Evolutionary conservation across 2,888 invertebrate species (phyloP).

Genomic region (Drosophila fungiperda): DNA sequence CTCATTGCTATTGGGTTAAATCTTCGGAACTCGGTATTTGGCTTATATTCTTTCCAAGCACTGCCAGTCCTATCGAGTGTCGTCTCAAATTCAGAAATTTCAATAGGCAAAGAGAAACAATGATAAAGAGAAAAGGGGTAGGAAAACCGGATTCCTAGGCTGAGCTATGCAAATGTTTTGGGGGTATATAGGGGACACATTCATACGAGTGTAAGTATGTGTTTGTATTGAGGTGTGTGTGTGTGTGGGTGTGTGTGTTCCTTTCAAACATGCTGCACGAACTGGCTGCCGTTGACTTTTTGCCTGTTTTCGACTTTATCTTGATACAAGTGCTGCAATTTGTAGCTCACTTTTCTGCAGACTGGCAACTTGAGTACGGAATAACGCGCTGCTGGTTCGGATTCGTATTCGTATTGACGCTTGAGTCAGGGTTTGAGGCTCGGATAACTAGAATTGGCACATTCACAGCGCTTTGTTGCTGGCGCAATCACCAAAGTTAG

Average conservation of each 20-base stretch:
- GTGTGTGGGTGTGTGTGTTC: conserved; percentile 16
- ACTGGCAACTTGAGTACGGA: conserved; percentile 24
- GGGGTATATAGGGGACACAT: conserved; percentile 7
- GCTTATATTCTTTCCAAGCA: conserved; percentile 28
- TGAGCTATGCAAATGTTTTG: conserved; percentile 49
- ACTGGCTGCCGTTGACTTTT: conserved; percentile 63
- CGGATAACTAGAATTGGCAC: conserved; percentile 50
- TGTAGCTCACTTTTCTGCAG: conserved; percentile 62
- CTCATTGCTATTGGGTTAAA: conserved; percentile 15
- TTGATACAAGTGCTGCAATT: conserved; percentile 78
- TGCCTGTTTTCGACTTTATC: conserved; percentile 70
- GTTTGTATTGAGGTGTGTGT: background rate
- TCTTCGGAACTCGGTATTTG: conserved; percentile 30
- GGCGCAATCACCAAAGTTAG: conserved; percentile 49
- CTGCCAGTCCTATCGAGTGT: conserved; percentile 26
- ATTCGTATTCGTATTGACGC: conserved; percentile 6
- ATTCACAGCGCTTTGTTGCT: conserved; percentile 39
- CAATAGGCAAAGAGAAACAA: conserved; percentile 52
- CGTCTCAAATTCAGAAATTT: conserved; percentile 36
- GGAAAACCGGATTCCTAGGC: conserved; percentile 2
- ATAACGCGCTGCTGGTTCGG: conserved; percentile 18
- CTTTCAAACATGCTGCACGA: conserved; percentile 55
- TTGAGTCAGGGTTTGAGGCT: conserved; percentile 18
- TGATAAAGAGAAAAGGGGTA: conserved; percentile 23
- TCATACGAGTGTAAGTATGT: background rate